Evolutionary conservation across 2,113 vertebrate genomes (phyloP), one percentile per base, ranked within the genome.

Genomic region (Psittacara wagleri): DNA sequence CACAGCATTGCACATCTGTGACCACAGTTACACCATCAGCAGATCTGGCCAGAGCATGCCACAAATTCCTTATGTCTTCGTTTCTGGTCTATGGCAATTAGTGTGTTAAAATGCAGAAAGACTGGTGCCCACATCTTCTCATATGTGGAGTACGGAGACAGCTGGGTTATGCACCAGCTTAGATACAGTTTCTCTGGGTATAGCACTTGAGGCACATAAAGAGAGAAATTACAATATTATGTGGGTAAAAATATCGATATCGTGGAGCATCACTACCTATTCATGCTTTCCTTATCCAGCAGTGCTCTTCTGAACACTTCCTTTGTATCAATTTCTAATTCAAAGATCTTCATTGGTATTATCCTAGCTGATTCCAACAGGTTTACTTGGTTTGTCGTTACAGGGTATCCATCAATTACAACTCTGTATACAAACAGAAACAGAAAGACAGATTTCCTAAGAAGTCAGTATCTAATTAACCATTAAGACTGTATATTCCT

Each of bases 331-430:
- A 99, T 94, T 57, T 98, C 91, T 79, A 99, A 95, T 95, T 99
- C 99, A 88, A 98, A 98, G 67, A 99, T 98, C 90, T 98, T 92
- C 96, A 98, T 96, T 67, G 99, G 99, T 90, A 99, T 98, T 91
- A 99, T 98, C 87, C 97, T 98, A 39, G 94, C 95, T 48, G 96
- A 96, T 90, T 97, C 97, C 97, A 99, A 97, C 78, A 99, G 94
- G 52, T 97, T 96, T 52, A 98, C 96, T 74, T 99, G 99, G 80
- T 97, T 94, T 74, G 95, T 96, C 66, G 99, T 99, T 94, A 98
- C 88, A 43, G 99, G 99, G 93, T 98, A 99, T 43, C 99, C 99
- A 95, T 99, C 99, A 72, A 99, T 96, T 90, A 99, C 98, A 86
- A 98, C 98, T 89, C 99, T 99, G 95, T 28, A 90, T 83, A 62